phyloP scores from a whole-genome alignment of 2,797 vertebrate genomes.

The Typhlichthys eigenmanni region DNA sequence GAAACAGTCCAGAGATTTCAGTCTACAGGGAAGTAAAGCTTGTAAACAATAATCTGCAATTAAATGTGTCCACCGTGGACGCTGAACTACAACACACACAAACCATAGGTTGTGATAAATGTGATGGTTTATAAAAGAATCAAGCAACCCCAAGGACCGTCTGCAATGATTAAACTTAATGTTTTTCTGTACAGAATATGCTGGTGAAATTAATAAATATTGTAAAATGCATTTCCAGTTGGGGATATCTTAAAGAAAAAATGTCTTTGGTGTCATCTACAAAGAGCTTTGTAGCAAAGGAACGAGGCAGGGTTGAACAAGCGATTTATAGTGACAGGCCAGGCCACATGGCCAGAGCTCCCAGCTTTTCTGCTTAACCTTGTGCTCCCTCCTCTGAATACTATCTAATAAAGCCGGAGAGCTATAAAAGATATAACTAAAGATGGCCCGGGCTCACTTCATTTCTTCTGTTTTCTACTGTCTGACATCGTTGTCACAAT shows the following conservation, averaged over 20 bases:
- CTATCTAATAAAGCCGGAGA: conserved; percentile 14
- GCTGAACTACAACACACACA: background rate
- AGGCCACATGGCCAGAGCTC: background rate
- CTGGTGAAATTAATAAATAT: background rate
- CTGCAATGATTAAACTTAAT: background rate
- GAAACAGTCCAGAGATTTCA: background rate
- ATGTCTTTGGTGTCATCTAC: background rate
- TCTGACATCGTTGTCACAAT: conserved; percentile 12
- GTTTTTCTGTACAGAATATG: background rate
- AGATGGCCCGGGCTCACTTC: conserved; percentile 4
- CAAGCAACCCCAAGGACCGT: background rate
- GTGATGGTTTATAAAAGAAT: too few species aligned
- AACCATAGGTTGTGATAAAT: too few species aligned
- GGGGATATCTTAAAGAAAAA: background rate
- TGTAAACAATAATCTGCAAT: background rate
- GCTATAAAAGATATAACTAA: conserved; percentile 17
- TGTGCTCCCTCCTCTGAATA: conserved; percentile 10
- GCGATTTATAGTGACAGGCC: background rate
- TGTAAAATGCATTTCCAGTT: background rate
- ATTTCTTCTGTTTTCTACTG: conserved; percentile 24
- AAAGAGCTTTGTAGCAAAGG: background rate
- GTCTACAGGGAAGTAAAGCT: background rate
- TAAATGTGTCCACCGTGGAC: background rate
- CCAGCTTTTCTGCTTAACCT: background rate
- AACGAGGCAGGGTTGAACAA: background rate